Evolutionary conservation across 2,888 invertebrate genomes (phyloP), one percentile per base, ranked within the genome.

Genomic region (Agrochola lychnidis): DNA sequence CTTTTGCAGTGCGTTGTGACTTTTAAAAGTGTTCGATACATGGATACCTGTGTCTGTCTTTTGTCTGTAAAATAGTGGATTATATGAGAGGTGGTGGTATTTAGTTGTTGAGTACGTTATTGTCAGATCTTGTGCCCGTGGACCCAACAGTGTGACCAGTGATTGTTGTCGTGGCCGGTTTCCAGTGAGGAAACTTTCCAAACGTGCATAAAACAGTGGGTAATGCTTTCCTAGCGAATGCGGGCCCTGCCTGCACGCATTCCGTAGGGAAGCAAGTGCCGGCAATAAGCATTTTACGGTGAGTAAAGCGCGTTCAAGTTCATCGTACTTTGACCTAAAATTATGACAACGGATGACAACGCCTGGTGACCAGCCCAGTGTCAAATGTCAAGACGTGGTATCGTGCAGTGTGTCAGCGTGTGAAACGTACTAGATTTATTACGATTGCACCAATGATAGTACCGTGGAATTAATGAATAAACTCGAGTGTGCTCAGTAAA

Each of bases 111-210:
- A 90, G 93, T 93, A 92, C 93, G 91, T 92, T 94, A 93, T 92
- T 94, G 94, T 93, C 92, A 93, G 91, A 91, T 93, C 89, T 88
- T 89, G 91, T 92, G 89, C 91, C 91, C 91, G 92, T 92, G 92
- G 92, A 94, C 92, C 90, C 91, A 92, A 91, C 91, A 94, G 94
- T 96, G 95, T 95, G 93, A 95, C 94, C 95, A 96, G 96, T 96
- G 96, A 96, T 96, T 96, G 96, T 96, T 96, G 96, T 95, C 95
- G 95, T 95, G 94, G 95, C 96, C 94, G 95, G 96, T 96, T 96
- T 96, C 95, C 94, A 93, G 93, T 91, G 91, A 94, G 96, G 95
- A 95, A 95, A 96, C 95, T 96, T 96, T 96, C 96, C 94, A 95
- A 96, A 95, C 95, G 95, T 95, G 95, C 94, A 95, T 95, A 95